A percentile compares a stretch with the other conserved stretches of the same genome.
These are phyloP conservation scores for Palythoa caribaeorum DNA, from an alignment of 92 coral and sea anemone genomes.

Conservation along the genomic window DNA sequence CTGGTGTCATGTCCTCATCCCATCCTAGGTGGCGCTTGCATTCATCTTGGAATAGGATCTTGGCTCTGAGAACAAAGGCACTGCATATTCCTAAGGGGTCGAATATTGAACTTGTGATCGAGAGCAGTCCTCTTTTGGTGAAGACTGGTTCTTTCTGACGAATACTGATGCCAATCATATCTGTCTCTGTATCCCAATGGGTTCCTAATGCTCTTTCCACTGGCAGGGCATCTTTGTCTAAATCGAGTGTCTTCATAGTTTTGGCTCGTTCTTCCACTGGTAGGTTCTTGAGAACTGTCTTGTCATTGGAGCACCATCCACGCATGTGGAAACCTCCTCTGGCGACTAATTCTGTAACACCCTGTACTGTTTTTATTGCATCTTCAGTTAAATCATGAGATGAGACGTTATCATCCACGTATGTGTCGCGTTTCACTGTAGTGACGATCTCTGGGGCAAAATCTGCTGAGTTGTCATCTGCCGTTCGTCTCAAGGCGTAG, in stretches of 20 bases:
- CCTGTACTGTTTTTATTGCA: too few species aligned
- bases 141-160: neutral
- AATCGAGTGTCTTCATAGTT: neutral
- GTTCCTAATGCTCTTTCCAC: neutral
- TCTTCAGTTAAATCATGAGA: too few species aligned
- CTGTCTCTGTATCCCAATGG: conserved; percentile 5
- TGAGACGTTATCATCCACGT: too few species aligned
- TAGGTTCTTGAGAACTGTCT: neutral
- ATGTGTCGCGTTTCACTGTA: too few species aligned
- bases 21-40: conserved; percentile 30
- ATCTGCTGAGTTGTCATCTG: neutral
- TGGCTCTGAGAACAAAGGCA: conserved; percentile 13
- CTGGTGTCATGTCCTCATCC: conserved; percentile 19
- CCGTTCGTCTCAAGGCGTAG: conserved; percentile 32
- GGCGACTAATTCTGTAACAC: neutral
- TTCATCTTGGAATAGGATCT: conserved; percentile 11
- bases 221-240: neutral
- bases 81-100: conserved; percentile 40
- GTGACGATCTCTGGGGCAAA: neutral
- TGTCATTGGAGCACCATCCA: conserved; percentile 26
- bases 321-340: conserved; percentile 40
- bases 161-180: conserved; percentile 1
- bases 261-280: neutral
- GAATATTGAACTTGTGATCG: conserved; percentile 3
- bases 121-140: neutral